Base-by-base conservation (phyloP, 1,140 invertebrate genomes). In the Pemphigus obesinymphae region DNA sequence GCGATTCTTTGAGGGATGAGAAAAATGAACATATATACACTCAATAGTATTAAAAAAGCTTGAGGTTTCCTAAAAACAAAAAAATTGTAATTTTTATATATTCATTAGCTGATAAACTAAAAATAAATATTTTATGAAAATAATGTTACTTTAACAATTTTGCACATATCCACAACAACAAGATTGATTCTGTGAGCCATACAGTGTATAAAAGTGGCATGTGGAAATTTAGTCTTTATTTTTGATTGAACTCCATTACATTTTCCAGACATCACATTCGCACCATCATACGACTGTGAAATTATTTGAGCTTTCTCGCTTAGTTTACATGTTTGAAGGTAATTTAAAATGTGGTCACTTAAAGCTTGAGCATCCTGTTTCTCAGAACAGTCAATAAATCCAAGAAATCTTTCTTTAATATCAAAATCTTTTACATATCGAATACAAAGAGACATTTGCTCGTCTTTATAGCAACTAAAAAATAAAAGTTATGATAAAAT, bases 401-500 rank as follows among this genome's bases (percentile, higher is more conserved):
- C n/a, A n/a, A n/a, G n/a, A n/a, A n/a, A n/a, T n/a, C n/a, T n/a
- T n/a, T n/a, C n/a, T 26, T 80, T 0, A 63, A 80, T 26, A 40
- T 63, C n/a, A 0, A 80, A 80, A 58, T 80, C 53, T 40, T 80
- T 61, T n/a, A 58, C 50, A 58, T 61, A 61, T 29, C 75, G n/a
- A 50, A 73, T 26, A 7, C 70, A 73, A 2, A 50, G 23, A 48
- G 70, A 43, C 43, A 73, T 73, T 15, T 73, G 70, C 26, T 73
- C 70, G 2, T 73, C 23, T 45, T 50, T 73, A 45, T 73, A 73
- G 26, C 70, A 73, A 15, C 43, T 73, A 45, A 48, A 73, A 73
- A 73, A 26, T 15, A 0, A 40, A 70, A 40, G 1, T 43, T 0
- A 40, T 58, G 55, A 1, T 2, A 58, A 58, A 58, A 58, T 58